Conservation (phyloP, 2,797 vertebrate genomes). For the Sphaeramia orbicularis region DNA sequence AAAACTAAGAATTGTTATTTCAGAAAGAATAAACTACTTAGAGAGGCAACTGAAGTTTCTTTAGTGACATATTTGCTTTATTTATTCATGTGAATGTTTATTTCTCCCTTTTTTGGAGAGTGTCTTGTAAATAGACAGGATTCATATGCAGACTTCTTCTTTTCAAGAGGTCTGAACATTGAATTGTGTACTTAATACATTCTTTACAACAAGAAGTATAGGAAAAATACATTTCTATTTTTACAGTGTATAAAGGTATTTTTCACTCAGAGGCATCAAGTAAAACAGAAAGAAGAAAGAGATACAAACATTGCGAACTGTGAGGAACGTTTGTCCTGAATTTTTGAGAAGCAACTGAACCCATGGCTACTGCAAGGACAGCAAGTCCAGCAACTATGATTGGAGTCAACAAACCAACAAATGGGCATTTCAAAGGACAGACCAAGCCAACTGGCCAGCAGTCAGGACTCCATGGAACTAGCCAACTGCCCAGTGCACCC, state of each 20-base stretch:
- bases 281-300: constrained; percentile 18
- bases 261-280: constrained; percentile 52
- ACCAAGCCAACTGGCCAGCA: constrained; percentile 61
- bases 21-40: constrained; percentile 32
- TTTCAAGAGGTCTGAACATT: constrained; percentile 80
- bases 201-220: constrained; percentile 52
- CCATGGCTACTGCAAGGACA: constrained; percentile 83
- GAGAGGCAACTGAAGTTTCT: constrained; percentile 40
- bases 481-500: constrained; percentile 53
- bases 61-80: constrained; percentile 73
- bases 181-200: constrained; percentile 51
- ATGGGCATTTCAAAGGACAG: constrained; percentile 77
- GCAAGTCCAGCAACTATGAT: constrained; percentile 79
- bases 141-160: constrained; percentile 77
- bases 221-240: constrained; percentile 35
- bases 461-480: constrained; percentile 46
- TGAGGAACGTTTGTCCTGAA: constrained; percentile 17
- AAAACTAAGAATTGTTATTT: constrained; percentile 17
- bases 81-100: constrained; percentile 84
- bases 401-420: constrained; percentile 78
- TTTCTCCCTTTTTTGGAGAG: constrained; percentile 85
- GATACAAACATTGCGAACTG: constrained; percentile 25
- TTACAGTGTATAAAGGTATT: constrained; percentile 56
- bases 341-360: constrained; percentile 29
- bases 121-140: constrained; percentile 80